Evolutionary conservation across 64 coral and sea anemone species (phyloP).

Genomic region (Dendronephthya gigantea): DNA sequence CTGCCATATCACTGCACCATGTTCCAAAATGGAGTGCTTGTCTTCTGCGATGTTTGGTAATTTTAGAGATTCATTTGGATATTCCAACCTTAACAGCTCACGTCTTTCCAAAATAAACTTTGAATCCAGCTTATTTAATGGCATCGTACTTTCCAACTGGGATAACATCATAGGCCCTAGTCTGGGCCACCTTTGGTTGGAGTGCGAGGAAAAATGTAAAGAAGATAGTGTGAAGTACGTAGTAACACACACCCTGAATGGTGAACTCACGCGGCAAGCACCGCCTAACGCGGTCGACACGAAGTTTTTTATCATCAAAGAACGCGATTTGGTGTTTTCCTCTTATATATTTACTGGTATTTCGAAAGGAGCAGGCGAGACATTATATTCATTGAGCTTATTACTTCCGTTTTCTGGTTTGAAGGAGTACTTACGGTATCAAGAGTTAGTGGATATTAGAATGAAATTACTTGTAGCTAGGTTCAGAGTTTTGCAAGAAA

Average conservation of each 20-base stretch:
- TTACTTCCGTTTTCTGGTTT: constrained; percentile 44
- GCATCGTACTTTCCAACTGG: constrained; percentile 41
- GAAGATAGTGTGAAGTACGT: constrained; percentile 48
- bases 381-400: constrained; percentile 30
- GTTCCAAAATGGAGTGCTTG: background rate
- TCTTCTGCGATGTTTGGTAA: background rate
- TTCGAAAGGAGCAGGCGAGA: constrained; percentile 21
- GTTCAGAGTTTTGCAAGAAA: constrained; percentile 67
- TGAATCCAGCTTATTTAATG: constrained; percentile 25
- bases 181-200: constrained; percentile 33
- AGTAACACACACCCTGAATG: constrained; percentile 45
- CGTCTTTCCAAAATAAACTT: constrained; percentile 4
- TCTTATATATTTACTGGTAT: constrained; percentile 47
- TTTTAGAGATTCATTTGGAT: background rate
- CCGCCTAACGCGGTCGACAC: constrained; percentile 37
- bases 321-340: constrained; percentile 32
- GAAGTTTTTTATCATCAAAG: constrained; percentile 54
- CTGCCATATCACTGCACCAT: too few species aligned
- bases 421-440: constrained; percentile 35
- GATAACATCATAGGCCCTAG: constrained; percentile 43
- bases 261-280: constrained; percentile 36
- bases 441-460: constrained; percentile 45
- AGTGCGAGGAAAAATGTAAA: constrained; percentile 7
- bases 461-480: constrained; percentile 46
- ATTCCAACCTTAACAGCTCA: background rate